phyloP scores from a whole-genome alignment of 2,888 invertebrate species.

The Bimastos eiseni region DNA sequence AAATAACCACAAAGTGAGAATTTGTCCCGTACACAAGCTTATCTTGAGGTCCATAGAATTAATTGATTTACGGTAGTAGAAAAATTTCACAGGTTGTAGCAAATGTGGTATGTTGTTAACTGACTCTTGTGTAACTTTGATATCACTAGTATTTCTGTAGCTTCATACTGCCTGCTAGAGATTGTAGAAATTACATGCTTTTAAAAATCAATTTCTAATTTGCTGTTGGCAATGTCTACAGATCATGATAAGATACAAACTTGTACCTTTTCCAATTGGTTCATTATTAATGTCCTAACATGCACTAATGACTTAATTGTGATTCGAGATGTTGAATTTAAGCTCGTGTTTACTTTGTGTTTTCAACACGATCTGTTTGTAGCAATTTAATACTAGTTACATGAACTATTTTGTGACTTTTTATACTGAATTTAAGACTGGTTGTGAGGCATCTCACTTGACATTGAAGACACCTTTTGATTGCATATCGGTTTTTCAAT shows the following conservation, averaged over 20 bases:
- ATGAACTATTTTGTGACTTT: not conserved
- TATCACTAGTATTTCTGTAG: not conserved
- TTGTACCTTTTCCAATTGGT: no score
- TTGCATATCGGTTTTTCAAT: not conserved
- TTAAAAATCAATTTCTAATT: not conserved
- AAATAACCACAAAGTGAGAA: not conserved
- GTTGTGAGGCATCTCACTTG: not conserved
- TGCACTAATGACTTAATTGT: not conserved
- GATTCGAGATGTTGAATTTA: not conserved
- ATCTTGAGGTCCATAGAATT: not conserved
- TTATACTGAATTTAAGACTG: not conserved
- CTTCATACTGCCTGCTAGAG: no score
- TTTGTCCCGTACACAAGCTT: not conserved
- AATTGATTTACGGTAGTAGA: not conserved
- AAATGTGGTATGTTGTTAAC: not conserved
- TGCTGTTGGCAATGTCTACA: not conserved
- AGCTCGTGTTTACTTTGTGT: not conserved
- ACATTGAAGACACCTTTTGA: not conserved
- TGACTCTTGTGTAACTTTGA: not conserved
- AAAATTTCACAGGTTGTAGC: not conserved
- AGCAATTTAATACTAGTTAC: not conserved
- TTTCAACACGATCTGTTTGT: not conserved
- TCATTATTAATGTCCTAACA: not conserved
- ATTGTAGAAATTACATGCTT: no score
- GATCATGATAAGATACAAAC: not conserved